Conservation (phyloP, 35 echinoderm and acorn worm genomes). For the Holothuria glaberrima region DNA sequence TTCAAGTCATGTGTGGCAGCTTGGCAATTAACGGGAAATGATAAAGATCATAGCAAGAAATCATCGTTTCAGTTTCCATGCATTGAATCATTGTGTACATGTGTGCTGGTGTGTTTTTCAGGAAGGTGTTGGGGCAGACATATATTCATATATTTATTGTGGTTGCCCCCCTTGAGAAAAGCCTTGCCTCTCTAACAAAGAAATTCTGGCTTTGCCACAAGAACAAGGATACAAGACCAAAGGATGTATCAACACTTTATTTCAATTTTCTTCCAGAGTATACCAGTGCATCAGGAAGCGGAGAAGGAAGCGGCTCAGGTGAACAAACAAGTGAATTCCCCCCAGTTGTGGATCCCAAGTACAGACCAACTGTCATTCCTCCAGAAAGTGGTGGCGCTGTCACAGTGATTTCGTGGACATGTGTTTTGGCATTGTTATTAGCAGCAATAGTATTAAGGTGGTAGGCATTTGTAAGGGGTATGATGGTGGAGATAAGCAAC, state of each 20-base stretch:
- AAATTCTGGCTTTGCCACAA: too few relatives aligned
- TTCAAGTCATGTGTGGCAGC: not conserved
- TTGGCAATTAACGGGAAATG: too few relatives aligned
- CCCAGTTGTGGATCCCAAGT: constrained; percentile 69
- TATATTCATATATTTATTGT: too few relatives aligned
- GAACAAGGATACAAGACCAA: not conserved
- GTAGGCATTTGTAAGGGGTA: not conserved
- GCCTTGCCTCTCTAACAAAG: too few relatives aligned
- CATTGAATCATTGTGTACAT: too few relatives aligned
- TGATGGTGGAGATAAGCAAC: too few relatives aligned
- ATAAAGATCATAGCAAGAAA: not conserved
- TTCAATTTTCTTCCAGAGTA: constrained; percentile 41
- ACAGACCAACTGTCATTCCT: constrained; percentile 74
- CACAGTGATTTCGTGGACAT: not conserved
- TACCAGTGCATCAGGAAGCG: constrained; percentile 73
- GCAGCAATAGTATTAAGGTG: constrained; percentile 49
- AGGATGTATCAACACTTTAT: too few relatives aligned
- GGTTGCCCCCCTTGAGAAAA: too few relatives aligned
- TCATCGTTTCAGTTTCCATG: too few relatives aligned
- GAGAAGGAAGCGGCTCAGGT: constrained; percentile 13
- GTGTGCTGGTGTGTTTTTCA: too few relatives aligned
- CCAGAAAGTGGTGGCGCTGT: not conserved
- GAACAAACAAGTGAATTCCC: constrained; percentile 10
- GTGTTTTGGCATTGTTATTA: constrained; percentile 19
- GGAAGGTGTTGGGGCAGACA: too few relatives aligned